phyloP scores from a whole-genome alignment of 2,888 invertebrate species.

The Protodeltote pygarga region DNA sequence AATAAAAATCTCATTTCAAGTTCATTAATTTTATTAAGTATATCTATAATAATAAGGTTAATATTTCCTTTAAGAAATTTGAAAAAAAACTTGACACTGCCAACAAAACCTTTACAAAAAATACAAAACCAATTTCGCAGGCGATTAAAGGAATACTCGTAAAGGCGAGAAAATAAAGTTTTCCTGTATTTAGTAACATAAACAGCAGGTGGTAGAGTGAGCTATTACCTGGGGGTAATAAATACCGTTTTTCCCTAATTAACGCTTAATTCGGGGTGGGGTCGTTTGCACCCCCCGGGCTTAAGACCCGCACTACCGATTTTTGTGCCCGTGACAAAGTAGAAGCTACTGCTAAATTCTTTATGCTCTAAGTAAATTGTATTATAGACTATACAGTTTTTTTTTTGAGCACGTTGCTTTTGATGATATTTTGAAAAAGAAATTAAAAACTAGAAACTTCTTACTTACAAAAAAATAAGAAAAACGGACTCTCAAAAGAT shows the following conservation, averaged over 20 bases:
- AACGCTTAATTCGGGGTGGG: constrained; percentile 74
- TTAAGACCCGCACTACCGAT: constrained; percentile 40
- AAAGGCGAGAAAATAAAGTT: constrained; percentile 40
- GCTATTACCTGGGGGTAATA: constrained; percentile 73
- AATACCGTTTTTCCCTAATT: constrained; percentile 86
- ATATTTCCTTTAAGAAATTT: too few species aligned
- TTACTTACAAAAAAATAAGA: too few species aligned
- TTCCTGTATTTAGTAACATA: constrained; percentile 53
- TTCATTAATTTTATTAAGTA: too few species aligned
- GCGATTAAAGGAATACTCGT: constrained; percentile 33
- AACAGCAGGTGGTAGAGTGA: constrained; percentile 68
- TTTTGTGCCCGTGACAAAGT: constrained; percentile 37
- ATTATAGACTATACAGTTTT: too few species aligned
- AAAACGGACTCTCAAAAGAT: too few species aligned
- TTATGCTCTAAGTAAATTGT: too few species aligned
- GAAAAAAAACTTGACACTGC: neutral
- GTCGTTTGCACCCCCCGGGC: constrained; percentile 43
- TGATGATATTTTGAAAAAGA: too few species aligned
- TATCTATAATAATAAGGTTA: too few species aligned
- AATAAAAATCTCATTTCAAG: too few species aligned
- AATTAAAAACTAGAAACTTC: too few species aligned
- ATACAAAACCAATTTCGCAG: constrained; percentile 31
- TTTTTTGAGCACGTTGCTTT: too few species aligned
- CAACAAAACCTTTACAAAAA: constrained; percentile 12
- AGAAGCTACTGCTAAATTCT: constrained; percentile 7